phyloP scores from a whole-genome alignment of 2,888 invertebrate species.

The Pecten maximus region DNA sequence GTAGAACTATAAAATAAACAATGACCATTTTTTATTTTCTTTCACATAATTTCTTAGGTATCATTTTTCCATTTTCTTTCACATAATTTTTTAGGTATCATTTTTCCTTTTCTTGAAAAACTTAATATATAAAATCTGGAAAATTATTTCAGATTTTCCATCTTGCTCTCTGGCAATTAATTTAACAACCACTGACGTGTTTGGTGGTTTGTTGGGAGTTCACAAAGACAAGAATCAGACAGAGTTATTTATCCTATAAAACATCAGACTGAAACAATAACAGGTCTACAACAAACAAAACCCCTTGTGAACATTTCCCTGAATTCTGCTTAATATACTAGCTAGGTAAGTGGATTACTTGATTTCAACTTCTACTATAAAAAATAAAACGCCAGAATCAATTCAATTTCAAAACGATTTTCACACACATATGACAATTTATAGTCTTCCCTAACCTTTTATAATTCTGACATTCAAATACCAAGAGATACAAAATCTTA shows the following conservation, averaged over 20 bases:
- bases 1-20: not conserved
- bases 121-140: not conserved
- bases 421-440: not conserved
- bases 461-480: slow-evolving; percentile 30
- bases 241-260: not conserved
- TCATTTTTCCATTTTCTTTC: not conserved
- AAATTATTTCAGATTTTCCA: not conserved
- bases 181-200: not conserved
- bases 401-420: slow-evolving; percentile 12
- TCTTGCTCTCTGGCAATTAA: not conserved
- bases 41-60: not conserved
- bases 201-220: no score
- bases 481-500: slow-evolving; percentile 9
- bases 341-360: slow-evolving; percentile 2
- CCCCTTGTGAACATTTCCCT: not conserved
- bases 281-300: not conserved
- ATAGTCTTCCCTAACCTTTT: not conserved
- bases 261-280: not conserved
- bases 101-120: not conserved
- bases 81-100: not conserved
- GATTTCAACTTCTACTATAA: not conserved
- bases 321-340: not conserved
- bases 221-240: not conserved
- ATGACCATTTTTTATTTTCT: not conserved
- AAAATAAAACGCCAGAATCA: not conserved